A percentile compares a stretch with the other conserved stretches of the same genome.
These are phyloP conservation scores for Dryococelus australis DNA, from an alignment of 2,888 invertebrate genomes.

Conservation along the genomic window DNA sequence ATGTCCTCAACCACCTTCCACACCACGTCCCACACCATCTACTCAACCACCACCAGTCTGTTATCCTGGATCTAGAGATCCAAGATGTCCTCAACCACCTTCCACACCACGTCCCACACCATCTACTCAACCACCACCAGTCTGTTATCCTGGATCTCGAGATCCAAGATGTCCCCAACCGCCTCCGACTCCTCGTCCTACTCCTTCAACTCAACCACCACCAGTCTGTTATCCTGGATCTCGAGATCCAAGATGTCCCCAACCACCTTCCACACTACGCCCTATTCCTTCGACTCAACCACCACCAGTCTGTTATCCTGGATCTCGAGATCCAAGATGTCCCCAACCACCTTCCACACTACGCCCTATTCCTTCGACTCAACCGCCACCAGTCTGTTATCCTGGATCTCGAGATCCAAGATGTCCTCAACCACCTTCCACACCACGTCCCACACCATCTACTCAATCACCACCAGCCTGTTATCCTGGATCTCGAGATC, in stretches of 20 bases:
- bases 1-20: too few species aligned
- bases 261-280: background rate
- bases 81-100: too few species aligned
- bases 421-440: constrained; percentile 45
- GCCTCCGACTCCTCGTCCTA: constrained; percentile 34
- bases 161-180: too few species aligned
- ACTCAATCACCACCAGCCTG: background rate
- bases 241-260: too few species aligned
- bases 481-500: constrained; percentile 29
- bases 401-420: constrained; percentile 45
- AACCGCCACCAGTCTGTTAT: constrained; percentile 30
- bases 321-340: constrained; percentile 39
- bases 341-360: constrained; percentile 35
- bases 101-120: constrained; percentile 34
- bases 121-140: background rate
- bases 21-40: too few species aligned
- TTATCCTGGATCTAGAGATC: too few species aligned
- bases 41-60: background rate
- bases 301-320: constrained; percentile 35
- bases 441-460: constrained; percentile 44
- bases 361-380: constrained; percentile 29
- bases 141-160: too few species aligned
- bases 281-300: constrained; percentile 34
- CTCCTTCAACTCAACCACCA: background rate
- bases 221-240: background rate